Conservation (phyloP, 2,888 invertebrate species). For the Lycocerus yunnanus region DNA sequence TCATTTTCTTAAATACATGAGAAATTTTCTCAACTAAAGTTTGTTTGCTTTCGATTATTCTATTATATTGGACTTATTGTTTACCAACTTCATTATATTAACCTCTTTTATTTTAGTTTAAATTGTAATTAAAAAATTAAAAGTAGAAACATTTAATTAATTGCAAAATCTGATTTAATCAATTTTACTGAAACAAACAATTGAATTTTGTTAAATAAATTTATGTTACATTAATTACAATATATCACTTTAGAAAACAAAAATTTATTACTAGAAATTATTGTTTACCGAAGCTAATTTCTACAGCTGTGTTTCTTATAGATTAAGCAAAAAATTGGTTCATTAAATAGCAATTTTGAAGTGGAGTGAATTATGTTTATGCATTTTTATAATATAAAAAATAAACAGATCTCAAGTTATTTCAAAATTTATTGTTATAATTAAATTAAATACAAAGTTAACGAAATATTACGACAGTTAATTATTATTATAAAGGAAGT, state of each 20-base stretch:
- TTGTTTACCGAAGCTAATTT: background rate
- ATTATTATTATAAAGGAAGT: background rate
- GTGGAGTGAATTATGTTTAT: background rate
- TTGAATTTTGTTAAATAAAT: background rate
- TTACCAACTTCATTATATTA: background rate
- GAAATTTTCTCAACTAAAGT: slow-evolving; percentile 7
- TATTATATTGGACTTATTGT: background rate
- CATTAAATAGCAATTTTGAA: background rate
- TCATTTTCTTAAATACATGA: background rate
- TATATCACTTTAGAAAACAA: background rate
- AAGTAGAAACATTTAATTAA: background rate
- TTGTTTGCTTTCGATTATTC: slow-evolving; percentile 6
- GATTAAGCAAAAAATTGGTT: background rate
- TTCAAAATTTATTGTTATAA: background rate
- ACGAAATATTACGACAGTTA: background rate
- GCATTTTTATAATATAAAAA: too few relatives aligned
- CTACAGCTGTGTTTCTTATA: background rate
- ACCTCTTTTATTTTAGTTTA: background rate
- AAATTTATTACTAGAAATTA: background rate
- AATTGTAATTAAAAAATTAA: background rate
- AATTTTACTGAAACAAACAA: background rate
- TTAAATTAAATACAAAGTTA: background rate
- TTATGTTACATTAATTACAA: background rate
- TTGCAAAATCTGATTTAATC: background rate
- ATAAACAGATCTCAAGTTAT: background rate